Base-by-base conservation (phyloP, 53 echinoderm and acorn worm genomes). In the Glandiceps talaboti region DNA sequence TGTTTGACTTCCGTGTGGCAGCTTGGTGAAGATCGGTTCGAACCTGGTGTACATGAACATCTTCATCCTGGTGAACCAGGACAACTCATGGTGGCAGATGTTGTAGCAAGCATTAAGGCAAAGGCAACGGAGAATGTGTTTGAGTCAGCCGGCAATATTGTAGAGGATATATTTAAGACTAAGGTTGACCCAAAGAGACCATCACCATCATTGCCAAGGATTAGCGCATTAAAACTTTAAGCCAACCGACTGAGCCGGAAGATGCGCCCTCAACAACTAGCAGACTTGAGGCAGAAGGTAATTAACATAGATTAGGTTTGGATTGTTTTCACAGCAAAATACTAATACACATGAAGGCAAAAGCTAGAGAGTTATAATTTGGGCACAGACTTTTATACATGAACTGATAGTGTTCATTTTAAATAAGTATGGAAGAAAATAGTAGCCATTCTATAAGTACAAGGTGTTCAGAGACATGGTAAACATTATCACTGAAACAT, bases 191-290 rank as follows among this genome's bases (percentile, higher is more conserved):
- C 20, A 12, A 79, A 74, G 45, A 14, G 26, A n/a, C 75, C 89
- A 79, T 31, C 82, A 0, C 83, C 85, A 32, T 77, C 29, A 33
- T 26, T 90, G 26, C 90, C 90, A 14, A 64, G 28, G 29, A 33
- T 77, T 25, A 28, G 73, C 30, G 31, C 33, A 74, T 74, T 90
- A 30, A 30, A 33, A 72, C 72, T 84, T 14, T 45, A 81, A 25
- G 87, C 85, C 1, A 90, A 87, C 31, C 32, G 87, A 1, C 82
- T 81, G 25, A 64, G 87, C 28, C 30, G 73, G 28, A 14, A 31
- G 1, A 31, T 26, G 30, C 27, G 83, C 30, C 86, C 86, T 0
- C 29, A 32, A 20, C 73, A 89, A 1, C 89, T 83, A 0, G 32
- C 29, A 6, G 81, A 90, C 74, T 30, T 86, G 73, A 45, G 6